phyloP scores from a whole-genome alignment of 1,140 invertebrate genomes.

The Anoplolepis gracilipes region DNA sequence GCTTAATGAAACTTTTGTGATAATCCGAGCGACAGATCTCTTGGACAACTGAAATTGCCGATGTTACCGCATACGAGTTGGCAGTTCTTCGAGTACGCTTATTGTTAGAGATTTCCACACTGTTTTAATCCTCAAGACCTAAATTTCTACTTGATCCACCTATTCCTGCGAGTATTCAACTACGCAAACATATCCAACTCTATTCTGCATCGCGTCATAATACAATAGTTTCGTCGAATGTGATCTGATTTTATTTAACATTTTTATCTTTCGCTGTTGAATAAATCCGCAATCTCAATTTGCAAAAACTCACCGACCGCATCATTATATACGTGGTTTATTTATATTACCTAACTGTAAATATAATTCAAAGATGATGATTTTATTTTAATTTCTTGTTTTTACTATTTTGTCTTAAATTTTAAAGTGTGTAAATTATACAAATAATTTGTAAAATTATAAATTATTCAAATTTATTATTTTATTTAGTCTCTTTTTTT shows the following conservation, averaged over 20 bases:
- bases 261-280: conserved; percentile 14
- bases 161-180: conserved; percentile 13
- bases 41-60: conserved; percentile 25
- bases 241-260: conserved; percentile 45
- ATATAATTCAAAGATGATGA: background rate
- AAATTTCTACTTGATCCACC: conserved; percentile 38
- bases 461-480: background rate
- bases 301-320: background rate
- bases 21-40: conserved; percentile 23
- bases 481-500: background rate
- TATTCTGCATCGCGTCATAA: conserved; percentile 42
- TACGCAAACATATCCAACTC: conserved; percentile 48
- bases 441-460: background rate
- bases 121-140: conserved; percentile 37
- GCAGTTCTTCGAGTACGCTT: conserved; percentile 4
- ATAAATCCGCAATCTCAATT: background rate
- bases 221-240: conserved; percentile 54
- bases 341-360: too few species aligned
- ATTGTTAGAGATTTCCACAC: background rate
- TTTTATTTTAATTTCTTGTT: background rate
- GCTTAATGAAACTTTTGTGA: conserved; percentile 16
- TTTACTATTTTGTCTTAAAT: background rate
- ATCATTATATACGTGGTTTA: background rate
- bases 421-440: background rate
- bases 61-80: conserved; percentile 14